Percentiles rank a stretch among this genome's conserved stretches.
phyloP scores from a whole-genome alignment of 2,888 invertebrate species.

The Thymelicus acteon region DNA sequence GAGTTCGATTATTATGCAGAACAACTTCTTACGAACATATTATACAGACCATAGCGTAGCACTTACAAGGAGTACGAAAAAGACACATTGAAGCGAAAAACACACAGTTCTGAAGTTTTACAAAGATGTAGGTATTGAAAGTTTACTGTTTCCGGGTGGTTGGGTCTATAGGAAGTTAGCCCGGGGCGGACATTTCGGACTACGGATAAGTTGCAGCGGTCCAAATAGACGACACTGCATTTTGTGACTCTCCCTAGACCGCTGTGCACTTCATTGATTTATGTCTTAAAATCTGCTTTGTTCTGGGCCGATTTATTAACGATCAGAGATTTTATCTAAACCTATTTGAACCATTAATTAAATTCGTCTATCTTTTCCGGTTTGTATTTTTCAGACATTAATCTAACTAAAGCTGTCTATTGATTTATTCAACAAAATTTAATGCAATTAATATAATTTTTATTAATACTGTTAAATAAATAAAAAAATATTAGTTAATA shows the following conservation, averaged over 20 bases:
- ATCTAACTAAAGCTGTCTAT: no score
- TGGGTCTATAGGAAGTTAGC: conserved; percentile 13
- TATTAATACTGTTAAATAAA: no score
- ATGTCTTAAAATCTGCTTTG: background rate
- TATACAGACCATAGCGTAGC: background rate
- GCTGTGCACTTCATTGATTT: background rate
- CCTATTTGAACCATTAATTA: no score
- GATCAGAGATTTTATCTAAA: no score
- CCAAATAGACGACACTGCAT: conserved; percentile 16
- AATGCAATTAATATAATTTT: no score
- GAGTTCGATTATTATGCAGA: no score
- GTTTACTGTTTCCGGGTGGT: conserved; percentile 23
- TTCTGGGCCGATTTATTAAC: background rate
- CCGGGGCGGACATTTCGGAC: conserved; percentile 14
- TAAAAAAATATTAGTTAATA: no score
- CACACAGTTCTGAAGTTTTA: background rate
- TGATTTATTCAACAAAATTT: no score
- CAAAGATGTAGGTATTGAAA: conserved; percentile 22
- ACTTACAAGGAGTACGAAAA: background rate
- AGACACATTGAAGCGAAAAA: background rate
- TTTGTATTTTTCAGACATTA: no score
- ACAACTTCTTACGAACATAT: background rate
- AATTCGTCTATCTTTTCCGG: no score
- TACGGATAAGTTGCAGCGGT: conserved; percentile 7
- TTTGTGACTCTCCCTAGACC: conserved; percentile 1